phyloP scores from a whole-genome alignment of 2,888 invertebrate species.

The Phlogophora meticulosa region DNA sequence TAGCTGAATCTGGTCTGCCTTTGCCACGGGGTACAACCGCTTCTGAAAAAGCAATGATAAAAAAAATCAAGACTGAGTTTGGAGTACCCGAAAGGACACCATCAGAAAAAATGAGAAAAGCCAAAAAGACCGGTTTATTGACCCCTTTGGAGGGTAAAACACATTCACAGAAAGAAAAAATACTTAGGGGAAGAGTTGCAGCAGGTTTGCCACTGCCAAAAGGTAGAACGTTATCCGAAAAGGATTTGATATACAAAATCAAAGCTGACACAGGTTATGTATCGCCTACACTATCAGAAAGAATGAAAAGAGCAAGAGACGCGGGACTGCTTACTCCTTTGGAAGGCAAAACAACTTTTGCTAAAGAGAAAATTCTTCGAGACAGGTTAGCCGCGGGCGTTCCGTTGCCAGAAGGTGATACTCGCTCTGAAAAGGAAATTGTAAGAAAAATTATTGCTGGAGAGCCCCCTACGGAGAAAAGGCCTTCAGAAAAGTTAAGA shows the following conservation, averaged over 20 bases:
- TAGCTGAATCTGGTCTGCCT: slow-evolving; percentile 44
- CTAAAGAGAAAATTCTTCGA: slow-evolving; percentile 66
- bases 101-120: slow-evolving; percentile 38
- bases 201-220: slow-evolving; percentile 61
- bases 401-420: slow-evolving; percentile 60
- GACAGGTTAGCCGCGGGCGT: slow-evolving; percentile 43
- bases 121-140: slow-evolving; percentile 37
- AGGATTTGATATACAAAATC: slow-evolving; percentile 47
- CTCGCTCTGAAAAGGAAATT: slow-evolving; percentile 64
- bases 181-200: slow-evolving; percentile 62
- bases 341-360: slow-evolving; percentile 61
- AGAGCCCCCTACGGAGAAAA: slow-evolving; percentile 10
- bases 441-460: slow-evolving; percentile 27
- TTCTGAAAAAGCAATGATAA: slow-evolving; percentile 49
- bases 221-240: slow-evolving; percentile 64
- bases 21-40: slow-evolving; percentile 41
- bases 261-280: slow-evolving; percentile 63
- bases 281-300: slow-evolving; percentile 64
- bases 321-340: slow-evolving; percentile 63
- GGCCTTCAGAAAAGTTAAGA: slow-evolving; percentile 62
- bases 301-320: slow-evolving; percentile 57
- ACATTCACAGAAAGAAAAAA: slow-evolving; percentile 66
- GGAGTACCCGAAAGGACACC: slow-evolving; percentile 24
- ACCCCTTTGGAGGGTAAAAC: slow-evolving; percentile 59
- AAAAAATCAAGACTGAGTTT: slow-evolving; percentile 14